Evolutionary conservation across 2,797 vertebrate genomes (phyloP).

Genomic region (Xerus rutilus): DNA sequence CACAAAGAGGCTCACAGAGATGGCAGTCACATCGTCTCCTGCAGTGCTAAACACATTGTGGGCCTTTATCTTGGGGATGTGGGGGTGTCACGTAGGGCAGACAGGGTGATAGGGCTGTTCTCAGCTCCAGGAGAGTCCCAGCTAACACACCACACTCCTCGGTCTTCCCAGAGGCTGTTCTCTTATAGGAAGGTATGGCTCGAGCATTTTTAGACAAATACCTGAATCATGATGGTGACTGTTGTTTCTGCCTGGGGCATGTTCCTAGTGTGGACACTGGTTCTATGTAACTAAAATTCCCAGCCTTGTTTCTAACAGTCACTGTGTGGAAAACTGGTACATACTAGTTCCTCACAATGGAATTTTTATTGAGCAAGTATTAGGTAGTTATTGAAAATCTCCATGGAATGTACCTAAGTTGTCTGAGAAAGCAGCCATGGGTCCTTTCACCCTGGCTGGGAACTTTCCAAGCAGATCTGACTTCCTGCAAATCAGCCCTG

Average conservation of each 20-base stretch:
- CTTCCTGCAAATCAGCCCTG: not conserved
- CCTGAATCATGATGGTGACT: conserved; percentile 64
- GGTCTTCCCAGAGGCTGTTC: conserved; percentile 48
- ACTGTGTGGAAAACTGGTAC: conserved; percentile 43
- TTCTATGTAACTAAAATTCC: conserved; percentile 26
- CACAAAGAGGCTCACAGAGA: not conserved
- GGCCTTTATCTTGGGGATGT: not conserved
- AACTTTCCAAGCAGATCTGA: conserved; percentile 65
- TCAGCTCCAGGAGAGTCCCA: conserved; percentile 15
- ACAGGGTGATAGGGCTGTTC: not conserved
- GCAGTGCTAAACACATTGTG: not conserved
- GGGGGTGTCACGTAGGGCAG: not conserved
- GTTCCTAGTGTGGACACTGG: conserved; percentile 71
- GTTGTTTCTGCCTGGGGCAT: conserved; percentile 50
- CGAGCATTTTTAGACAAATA: conserved; percentile 70
- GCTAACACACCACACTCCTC: not conserved
- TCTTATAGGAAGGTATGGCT: conserved; percentile 54
- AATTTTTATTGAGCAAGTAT: conserved; percentile 77
- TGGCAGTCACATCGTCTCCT: not conserved
- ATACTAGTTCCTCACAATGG: not conserved
- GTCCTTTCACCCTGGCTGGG: conserved; percentile 44
- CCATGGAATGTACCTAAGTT: conserved; percentile 47
- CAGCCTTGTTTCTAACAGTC: conserved; percentile 62
- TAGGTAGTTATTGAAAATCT: conserved; percentile 67
- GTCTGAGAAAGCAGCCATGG: conserved; percentile 18